Evolutionary conservation across 1,140 invertebrate species (phyloP), one percentile per base, ranked within the genome.

Genomic region (Uloborus diversus): DNA sequence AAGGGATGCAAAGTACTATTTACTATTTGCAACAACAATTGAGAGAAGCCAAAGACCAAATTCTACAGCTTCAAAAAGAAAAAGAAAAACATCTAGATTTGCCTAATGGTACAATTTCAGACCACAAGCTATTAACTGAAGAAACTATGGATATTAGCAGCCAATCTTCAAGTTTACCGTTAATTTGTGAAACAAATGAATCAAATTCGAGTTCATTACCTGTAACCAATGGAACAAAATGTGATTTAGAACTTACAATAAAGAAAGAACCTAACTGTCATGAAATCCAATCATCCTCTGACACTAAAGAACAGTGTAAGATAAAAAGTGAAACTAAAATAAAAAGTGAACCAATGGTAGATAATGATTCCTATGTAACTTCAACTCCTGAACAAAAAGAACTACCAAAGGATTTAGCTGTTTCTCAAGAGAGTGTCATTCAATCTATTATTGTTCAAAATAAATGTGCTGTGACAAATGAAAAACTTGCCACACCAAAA

Each of bases 1-100:
- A 99, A 87, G 96, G 96, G 4, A 97, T 99, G 95, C 96, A 98
- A 88, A 96, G 94, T 84, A 98, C 96, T 70, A 97, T 99, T 83
- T 92, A 95, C 85, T 94, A 94, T 87, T 89, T 98, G 65, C 96
- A 98, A 85, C 94, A 96, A 85, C 95, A 98, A 86, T 86, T 98
- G 57, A 90, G 93, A 51, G 93, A 93, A 82, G 89, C 92, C 0
- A 91, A 92, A 82, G 92, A 93, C 28, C 73, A 81, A 59, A 69
- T 79, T 20, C 23, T 11, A 9, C 65, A 81, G 17, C 37, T 81
- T 14, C 73, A 81, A 49, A 51, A 69, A 32, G 66, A 75, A 14
- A 81, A 81, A 64, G 25, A 53, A 20, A 47, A 56, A 51, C 51
- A 32, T 1, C 62, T 53, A 4, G 64, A n/a, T 25, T 30, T 65